Conservation (phyloP, 2,888 invertebrate genomes). For the Acleris literana region DNA sequence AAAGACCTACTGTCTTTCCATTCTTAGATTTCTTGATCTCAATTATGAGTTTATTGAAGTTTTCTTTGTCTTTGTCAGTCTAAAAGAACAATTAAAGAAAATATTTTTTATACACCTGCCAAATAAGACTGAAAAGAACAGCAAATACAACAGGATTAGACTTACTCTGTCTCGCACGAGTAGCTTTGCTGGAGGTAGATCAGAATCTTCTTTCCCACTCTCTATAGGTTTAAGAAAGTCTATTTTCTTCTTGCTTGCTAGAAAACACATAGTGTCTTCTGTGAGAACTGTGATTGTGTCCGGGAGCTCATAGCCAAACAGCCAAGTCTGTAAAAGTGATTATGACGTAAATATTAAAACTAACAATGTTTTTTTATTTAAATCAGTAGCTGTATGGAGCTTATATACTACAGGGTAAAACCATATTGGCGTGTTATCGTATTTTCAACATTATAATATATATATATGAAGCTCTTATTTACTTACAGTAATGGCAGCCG, state of each 20-base stretch:
- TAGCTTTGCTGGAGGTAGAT: conserved; percentile 92
- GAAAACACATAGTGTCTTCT: conserved; percentile 92
- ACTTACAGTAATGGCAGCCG: too few species aligned
- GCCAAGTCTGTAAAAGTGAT: conserved; percentile 89
- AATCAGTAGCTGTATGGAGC: too few species aligned
- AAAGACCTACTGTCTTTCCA: conserved; percentile 94
- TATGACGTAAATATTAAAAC: too few species aligned
- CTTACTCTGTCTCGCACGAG: conserved; percentile 95
- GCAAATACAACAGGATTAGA: conserved; percentile 37
- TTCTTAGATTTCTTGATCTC: conserved; percentile 94
- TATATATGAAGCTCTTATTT: too few species aligned
- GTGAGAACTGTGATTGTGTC: conserved; percentile 97
- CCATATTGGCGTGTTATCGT: too few species aligned
- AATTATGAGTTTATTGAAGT: conserved; percentile 90
- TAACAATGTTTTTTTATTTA: too few species aligned
- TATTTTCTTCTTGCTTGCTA: conserved; percentile 99
- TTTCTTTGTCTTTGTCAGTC: conserved; percentile 96
- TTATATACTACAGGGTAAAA: too few species aligned
- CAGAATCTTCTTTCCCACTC: conserved; percentile 90
- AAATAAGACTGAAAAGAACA: neutral
- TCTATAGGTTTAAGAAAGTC: conserved; percentile 97
- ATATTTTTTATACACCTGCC: neutral
- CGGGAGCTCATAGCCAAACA: conserved; percentile 97
- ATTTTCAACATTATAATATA: too few species aligned
- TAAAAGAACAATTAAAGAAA: conserved; percentile 49